Base-by-base conservation (phyloP, 2,888 invertebrate genomes). In the Philonicus albiceps region DNA sequence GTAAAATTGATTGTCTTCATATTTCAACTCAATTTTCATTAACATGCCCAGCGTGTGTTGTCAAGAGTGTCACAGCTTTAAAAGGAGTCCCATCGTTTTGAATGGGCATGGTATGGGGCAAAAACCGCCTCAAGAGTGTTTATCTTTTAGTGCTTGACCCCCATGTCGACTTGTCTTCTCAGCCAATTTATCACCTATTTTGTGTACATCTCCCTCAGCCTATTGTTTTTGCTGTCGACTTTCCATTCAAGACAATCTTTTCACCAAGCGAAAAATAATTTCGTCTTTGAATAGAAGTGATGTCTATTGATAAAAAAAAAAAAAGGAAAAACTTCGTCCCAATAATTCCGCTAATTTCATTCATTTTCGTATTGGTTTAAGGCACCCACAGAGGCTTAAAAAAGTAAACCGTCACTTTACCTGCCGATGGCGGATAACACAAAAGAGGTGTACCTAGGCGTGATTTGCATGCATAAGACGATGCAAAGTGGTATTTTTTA, bases 331-430 rank as follows among this genome's bases (percentile, higher is more conserved):
- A n/a, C 74, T 19, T 31, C 64, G 64, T 64, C 64, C 64, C 64
- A 22, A 64, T 64, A 64, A 64, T 64, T 27, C 64, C 2, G 27
- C 64, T 64, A 22, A 64, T 64, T 64, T 64, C 22, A 55, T 55
- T 55, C 55, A 55, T 55, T 55, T 55, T 64, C 27, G 22, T 64
- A 27, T 64, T 64, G 22, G 64, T 64, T 22, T 64, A 64, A 64
- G 27, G 64, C 64, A 64, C 64, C 64, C 34, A 74, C 74, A 74
- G 74, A 34, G 74, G 74, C n/a, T 34, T 34, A n/a, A 16, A 43
- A 74, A 74, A 74, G 74, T 74, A 74, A 74, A 74, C 74, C 74
- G 74, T 34, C 31, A 74, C 31, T 74, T 74, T 74, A 34, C 64
- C 31, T 74, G 74, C 34, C 74, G 34, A 74, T 34, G 34, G 74